These are phyloP conservation scores for Sebastes taczanowskii DNA, from an alignment of 2,797 vertebrate species.

Conservation along the genomic window DNA sequence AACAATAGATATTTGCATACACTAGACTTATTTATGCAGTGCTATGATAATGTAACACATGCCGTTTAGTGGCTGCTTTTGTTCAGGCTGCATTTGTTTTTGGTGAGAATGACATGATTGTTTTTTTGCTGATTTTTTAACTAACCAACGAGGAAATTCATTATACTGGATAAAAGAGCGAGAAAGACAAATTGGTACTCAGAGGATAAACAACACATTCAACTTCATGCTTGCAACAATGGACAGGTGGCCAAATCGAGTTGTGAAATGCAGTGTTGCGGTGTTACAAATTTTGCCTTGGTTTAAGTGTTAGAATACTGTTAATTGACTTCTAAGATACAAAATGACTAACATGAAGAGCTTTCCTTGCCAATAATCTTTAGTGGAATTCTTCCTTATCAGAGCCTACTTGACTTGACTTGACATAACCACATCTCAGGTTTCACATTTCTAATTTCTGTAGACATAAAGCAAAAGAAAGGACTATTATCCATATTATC, in stretches of 20 bases:
- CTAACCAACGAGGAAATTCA: background rate
- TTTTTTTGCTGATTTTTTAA: background rate
- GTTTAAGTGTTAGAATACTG: background rate
- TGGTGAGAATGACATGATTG: background rate
- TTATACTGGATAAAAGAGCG: background rate
- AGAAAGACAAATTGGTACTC: background rate
- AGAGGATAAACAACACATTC: constrained; percentile 9
- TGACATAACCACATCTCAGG: background rate
- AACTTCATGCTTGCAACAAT: background rate
- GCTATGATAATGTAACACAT: constrained; percentile 14
- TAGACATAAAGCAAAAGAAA: background rate
- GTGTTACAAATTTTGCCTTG: background rate
- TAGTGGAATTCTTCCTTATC: background rate
- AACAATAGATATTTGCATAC: constrained; percentile 14
- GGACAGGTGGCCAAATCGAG: constrained; percentile 4
- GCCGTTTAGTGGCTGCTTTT: background rate
- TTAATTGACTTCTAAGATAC: background rate
- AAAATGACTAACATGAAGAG: background rate
- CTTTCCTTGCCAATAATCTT: background rate
- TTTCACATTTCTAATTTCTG: background rate
- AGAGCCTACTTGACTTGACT: background rate
- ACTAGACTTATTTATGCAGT: constrained; percentile 19
- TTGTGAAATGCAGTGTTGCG: background rate
- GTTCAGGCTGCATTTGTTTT: constrained; percentile 11
- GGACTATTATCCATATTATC: too few species aligned